Evolutionary conservation across 1,140 invertebrate species (phyloP).

Genomic region (Drosophila watanabei): DNA sequence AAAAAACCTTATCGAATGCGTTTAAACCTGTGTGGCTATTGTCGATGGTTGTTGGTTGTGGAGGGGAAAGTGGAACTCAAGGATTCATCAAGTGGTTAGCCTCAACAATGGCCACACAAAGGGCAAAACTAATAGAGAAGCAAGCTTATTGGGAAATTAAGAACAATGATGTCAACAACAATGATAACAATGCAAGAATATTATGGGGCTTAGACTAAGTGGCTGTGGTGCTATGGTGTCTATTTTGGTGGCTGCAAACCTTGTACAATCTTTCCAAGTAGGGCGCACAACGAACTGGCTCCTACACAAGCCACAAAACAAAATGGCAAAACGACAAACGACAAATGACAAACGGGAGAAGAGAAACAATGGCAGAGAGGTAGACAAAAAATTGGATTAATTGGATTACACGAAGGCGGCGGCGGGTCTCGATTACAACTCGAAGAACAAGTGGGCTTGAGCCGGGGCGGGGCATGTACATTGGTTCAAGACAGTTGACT

Average conservation of each 20-base stretch:
- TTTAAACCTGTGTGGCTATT: conserved; percentile 25
- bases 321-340: conserved; percentile 51
- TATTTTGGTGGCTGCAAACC: conserved; percentile 86
- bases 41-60: not conserved
- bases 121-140: conserved; percentile 22
- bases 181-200: conserved; percentile 30
- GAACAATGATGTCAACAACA: conserved; percentile 30
- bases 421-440: conserved; percentile 42
- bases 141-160: conserved; percentile 40
- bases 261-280: conserved; percentile 90
- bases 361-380: conserved; percentile 61
- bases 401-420: conserved; percentile 53
- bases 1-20: conserved; percentile 15
- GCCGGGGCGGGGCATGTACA: not conserved
- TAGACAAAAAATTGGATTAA: conserved; percentile 76
- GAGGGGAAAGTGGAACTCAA: not conserved
- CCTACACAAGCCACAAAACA: conserved; percentile 86
- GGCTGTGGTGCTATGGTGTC: conserved; percentile 45
- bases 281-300: conserved; percentile 91
- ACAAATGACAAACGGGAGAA: conserved; percentile 54
- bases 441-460: not conserved
- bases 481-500: conserved; percentile 9
- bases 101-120: conserved; percentile 48
- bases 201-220: conserved; percentile 10
- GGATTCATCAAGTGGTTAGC: not conserved